Evolutionary conservation across 2,113 vertebrate genomes (phyloP).

Genomic region (Proteles cristata): DNA sequence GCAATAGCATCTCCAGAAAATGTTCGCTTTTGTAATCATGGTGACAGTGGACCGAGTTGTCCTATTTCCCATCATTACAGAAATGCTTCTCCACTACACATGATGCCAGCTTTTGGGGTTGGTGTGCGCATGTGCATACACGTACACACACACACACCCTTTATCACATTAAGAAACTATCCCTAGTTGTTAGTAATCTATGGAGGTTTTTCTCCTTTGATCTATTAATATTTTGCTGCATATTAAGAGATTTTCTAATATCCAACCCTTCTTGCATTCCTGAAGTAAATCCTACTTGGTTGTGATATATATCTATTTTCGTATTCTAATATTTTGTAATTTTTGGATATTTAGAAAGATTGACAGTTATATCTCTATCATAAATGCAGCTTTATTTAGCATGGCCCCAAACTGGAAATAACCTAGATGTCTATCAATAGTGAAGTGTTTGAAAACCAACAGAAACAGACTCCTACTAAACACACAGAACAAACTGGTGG

Average conservation of each 20-base stretch:
- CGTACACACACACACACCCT: neutral
- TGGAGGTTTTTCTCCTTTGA: neutral
- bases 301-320: neutral
- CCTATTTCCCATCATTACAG: neutral
- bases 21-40: neutral
- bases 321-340: neutral
- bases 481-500: neutral
- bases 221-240: neutral
- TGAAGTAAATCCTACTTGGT: neutral
- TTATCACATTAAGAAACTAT: neutral
- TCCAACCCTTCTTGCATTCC: neutral
- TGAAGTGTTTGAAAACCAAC: neutral
- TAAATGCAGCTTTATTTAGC: neutral
- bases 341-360: neutral
- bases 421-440: neutral
- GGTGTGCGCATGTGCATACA: neutral
- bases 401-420: neutral
- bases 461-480: neutral
- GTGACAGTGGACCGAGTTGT: neutral
- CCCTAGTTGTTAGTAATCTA: neutral
- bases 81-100: neutral
- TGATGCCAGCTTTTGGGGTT: neutral
- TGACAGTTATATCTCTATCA: neutral
- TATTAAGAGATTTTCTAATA: neutral
- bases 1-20: neutral